Conservation (phyloP, 92 coral and sea anemone species). For the Epizoanthus stellaris region DNA sequence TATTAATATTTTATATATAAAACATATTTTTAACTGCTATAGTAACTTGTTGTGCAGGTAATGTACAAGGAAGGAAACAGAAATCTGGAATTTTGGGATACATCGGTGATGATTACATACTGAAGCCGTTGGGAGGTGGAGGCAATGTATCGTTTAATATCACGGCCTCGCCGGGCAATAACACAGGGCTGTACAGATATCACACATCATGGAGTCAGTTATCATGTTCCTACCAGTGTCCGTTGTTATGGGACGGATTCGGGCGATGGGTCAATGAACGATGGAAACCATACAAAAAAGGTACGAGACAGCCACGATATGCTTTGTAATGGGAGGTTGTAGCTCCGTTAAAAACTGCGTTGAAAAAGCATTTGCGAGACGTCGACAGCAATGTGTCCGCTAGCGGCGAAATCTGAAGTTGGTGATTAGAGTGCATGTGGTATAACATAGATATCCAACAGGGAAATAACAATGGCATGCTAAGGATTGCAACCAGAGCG, state of each 20-base stretch:
- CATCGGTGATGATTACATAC: constrained; percentile 70
- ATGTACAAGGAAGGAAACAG: constrained; percentile 69
- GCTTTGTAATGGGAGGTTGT: neutral
- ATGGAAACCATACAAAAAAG: constrained; percentile 66
- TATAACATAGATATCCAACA: too few species aligned
- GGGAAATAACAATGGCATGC: too few species aligned
- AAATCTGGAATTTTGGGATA: constrained; percentile 69
- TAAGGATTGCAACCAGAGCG: too few species aligned
- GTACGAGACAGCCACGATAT: neutral
- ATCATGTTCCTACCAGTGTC: constrained; percentile 50
- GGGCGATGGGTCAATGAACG: constrained; percentile 74
- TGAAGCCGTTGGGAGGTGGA: constrained; percentile 49
- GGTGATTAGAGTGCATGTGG: too few species aligned
- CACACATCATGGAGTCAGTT: neutral
- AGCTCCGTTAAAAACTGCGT: too few species aligned
- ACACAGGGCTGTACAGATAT: constrained; percentile 5
- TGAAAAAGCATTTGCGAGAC: too few species aligned
- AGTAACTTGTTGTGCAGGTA: constrained; percentile 41
- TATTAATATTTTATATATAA: too few species aligned
- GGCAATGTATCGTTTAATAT: constrained; percentile 15
- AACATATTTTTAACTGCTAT: too few species aligned
- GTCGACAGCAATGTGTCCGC: too few species aligned
- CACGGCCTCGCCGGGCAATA: neutral
- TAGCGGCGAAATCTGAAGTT: too few species aligned
- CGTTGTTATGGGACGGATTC: constrained; percentile 74